Conservation (phyloP, 2,797 vertebrate species). For the Argentina silus region DNA sequence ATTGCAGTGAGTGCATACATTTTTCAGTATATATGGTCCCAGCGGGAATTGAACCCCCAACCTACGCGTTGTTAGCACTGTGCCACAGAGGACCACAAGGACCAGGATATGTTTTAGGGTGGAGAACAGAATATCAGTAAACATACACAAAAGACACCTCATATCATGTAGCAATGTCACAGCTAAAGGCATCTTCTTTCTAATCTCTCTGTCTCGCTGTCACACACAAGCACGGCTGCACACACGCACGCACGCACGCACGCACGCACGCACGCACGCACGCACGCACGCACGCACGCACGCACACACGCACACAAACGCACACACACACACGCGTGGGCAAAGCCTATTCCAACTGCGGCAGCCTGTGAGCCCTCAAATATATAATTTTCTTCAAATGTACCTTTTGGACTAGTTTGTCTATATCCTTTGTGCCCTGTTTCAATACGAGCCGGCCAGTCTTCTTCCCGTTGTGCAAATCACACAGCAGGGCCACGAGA, state of each 20-base stretch:
- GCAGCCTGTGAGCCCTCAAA: slow-evolving; percentile 62
- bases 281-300: neutral
- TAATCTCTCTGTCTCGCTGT: slow-evolving; percentile 14
- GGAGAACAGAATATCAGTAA: slow-evolving; percentile 47
- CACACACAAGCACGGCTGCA: neutral
- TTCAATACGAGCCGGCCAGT: slow-evolving; percentile 69
- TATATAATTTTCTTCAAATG: slow-evolving; percentile 81
- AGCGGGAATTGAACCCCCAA: no score
- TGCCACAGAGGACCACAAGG: neutral
- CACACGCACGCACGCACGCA: neutral
- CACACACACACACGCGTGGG: slow-evolving; percentile 7
- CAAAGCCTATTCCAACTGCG: slow-evolving; percentile 47
- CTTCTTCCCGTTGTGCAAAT: slow-evolving; percentile 73
- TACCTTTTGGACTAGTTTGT: slow-evolving; percentile 70
- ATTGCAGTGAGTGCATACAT: no score
- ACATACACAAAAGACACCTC: slow-evolving; percentile 15
- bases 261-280: neutral
- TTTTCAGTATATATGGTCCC: no score
- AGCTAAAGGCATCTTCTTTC: slow-evolving; percentile 1
- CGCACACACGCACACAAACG: slow-evolving; percentile 1
- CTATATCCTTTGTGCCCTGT: slow-evolving; percentile 68
- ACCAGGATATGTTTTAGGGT: neutral
- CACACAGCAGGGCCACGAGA: slow-evolving; percentile 66
- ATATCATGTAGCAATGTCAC: neutral
- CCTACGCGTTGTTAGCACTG: no score